Base-by-base conservation (phyloP, 2,888 invertebrate genomes). In the Chaetogeoica ovagalla region DNA sequence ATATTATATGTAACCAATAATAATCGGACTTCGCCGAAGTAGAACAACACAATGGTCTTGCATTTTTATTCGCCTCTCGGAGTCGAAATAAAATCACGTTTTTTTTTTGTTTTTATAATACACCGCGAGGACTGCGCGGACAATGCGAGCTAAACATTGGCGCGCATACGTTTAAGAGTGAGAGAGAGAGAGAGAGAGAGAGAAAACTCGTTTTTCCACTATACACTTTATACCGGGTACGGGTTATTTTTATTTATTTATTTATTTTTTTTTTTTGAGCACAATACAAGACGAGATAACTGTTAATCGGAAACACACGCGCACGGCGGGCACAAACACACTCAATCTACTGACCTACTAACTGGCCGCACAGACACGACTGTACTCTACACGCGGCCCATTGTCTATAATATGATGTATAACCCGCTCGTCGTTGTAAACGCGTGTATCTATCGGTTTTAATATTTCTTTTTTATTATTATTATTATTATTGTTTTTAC, bases 261-360 rank as follows among this genome's bases (percentile, higher is more conserved):
- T 37, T 15, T 63, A 37, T 66, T 23, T 66, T 69, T 66, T 59
- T 75, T 76, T 70, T 55, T 62, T 77, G 70, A 52, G 52, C 62
- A 62, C 77, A 77, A 69, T 62, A 77, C 52, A 69, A 8, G 48
- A 77, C 69, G 69, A 60, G 77, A 79, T 79, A 79, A 79, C 79
- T 63, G 79, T 79, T 79, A 79, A 79, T 71, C 71, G 57, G 57
- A 71, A 71, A 71, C 71, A 57, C 23, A n/a, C 75, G 43, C 65
- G 8, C 55, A 15, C 63, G 30, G 15, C 55, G n/a, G n/a, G 62
- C 62, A 8, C 69, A 17, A 48, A 8, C 37, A 23, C 59, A 21
- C 77, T 69, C 69, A 79, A 79, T 71, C 79, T 71, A 79, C 79
- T 79, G 79, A 79, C 79, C 79, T 71, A 79, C 79, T 57, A 79